phyloP scores from a whole-genome alignment of 1,140 invertebrate species.

The Megalonaias nervosa region DNA sequence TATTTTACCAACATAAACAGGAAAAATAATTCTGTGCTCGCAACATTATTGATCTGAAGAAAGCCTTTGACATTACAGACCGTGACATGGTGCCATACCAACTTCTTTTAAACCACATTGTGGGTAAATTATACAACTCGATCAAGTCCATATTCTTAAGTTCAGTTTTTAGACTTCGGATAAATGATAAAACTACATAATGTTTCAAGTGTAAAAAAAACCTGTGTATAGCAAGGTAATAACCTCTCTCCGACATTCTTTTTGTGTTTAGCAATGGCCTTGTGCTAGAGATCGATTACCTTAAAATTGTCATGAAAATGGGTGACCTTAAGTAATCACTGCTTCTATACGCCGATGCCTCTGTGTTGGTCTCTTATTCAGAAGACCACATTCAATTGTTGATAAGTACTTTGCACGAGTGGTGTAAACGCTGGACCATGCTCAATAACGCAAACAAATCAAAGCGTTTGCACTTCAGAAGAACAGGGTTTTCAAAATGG shows the following conservation, averaged over 20 bases:
- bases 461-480: constrained; percentile 42
- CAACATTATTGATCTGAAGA: too few relatives aligned
- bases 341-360: constrained; percentile 41
- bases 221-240: too few relatives aligned
- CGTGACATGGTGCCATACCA: too few relatives aligned
- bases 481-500: not conserved
- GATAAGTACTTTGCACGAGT: constrained; percentile 30
- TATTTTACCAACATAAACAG: too few relatives aligned
- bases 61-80: too few relatives aligned
- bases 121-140: too few relatives aligned
- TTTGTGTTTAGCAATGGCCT: constrained; percentile 36
- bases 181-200: too few relatives aligned
- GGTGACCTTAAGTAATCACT: constrained; percentile 14
- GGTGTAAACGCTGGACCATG: constrained; percentile 40
- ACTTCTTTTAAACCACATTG: too few relatives aligned
- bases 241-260: not conserved
- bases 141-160: too few relatives aligned
- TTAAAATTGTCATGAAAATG: constrained; percentile 26
- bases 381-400: constrained; percentile 25
- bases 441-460: constrained; percentile 33
- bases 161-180: too few relatives aligned
- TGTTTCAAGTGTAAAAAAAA: too few relatives aligned
- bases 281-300: constrained; percentile 25
- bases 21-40: too few relatives aligned
- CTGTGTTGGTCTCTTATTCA: constrained; percentile 23